Evolutionary conservation across 2,797 vertebrate genomes (phyloP).

Genomic region (Chrosomus eos): DNA sequence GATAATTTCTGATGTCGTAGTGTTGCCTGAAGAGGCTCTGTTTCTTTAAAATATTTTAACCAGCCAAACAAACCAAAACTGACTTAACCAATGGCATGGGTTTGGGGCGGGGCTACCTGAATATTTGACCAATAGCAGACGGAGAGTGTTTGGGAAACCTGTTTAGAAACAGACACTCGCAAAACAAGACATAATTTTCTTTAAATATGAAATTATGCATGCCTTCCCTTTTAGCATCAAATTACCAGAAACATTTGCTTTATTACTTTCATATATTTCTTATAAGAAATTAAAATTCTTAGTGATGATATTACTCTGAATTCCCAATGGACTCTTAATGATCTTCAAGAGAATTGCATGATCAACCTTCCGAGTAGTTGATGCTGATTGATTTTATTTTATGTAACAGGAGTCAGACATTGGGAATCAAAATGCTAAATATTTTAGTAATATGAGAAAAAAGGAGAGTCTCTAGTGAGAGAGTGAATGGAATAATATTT

Average conservation of each 20-base stretch:
- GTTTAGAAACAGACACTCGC: neutral
- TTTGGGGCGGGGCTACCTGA: neutral
- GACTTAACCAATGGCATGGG: neutral
- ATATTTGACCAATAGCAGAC: neutral
- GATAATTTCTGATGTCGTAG: neutral
- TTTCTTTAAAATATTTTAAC: neutral
- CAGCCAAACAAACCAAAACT: neutral
- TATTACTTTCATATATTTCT: neutral
- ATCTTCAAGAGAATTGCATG: neutral
- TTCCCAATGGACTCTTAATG: neutral
- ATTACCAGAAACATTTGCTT: neutral
- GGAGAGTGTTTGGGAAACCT: neutral
- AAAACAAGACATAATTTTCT: neutral
- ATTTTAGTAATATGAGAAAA: slow-evolving; percentile 15
- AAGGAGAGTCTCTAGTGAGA: neutral
- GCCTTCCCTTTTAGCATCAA: neutral
- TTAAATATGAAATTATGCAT: neutral
- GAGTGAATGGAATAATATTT: slow-evolving; percentile 13
- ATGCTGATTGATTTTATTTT: neutral
- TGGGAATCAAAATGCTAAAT: slow-evolving; percentile 13
- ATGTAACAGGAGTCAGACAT: slow-evolving; percentile 9
- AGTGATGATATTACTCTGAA: neutral
- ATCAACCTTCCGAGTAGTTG: neutral
- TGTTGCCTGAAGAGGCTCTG: neutral
- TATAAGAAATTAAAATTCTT: neutral